phyloP scores from a whole-genome alignment of 2,888 invertebrate species.

The Microctonus hyperodae region DNA sequence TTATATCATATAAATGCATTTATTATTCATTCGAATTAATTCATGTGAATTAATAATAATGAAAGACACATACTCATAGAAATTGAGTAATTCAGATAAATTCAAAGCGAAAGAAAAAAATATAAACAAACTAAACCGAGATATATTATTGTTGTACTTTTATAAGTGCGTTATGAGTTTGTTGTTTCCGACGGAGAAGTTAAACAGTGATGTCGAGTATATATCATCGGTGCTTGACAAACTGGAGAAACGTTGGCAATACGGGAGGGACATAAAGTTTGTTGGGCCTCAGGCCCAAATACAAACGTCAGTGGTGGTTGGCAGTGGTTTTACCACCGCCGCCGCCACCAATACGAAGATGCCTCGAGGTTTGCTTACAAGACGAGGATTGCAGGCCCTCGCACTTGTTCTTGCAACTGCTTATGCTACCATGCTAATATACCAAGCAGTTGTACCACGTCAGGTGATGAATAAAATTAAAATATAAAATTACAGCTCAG shows the following conservation, averaged over 20 bases:
- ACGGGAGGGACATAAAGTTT: constrained; percentile 34
- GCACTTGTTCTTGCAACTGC: constrained; percentile 66
- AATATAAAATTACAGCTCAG: background rate
- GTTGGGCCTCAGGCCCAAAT: constrained; percentile 55
- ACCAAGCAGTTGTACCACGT: constrained; percentile 68
- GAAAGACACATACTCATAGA: background rate
- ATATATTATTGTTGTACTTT: background rate
- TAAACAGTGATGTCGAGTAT: constrained; percentile 51
- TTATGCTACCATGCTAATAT: constrained; percentile 70
- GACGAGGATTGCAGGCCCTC: constrained; percentile 62
- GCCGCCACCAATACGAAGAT: constrained; percentile 66
- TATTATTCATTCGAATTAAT: background rate
- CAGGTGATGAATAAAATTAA: constrained; percentile 62
- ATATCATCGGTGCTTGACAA: constrained; percentile 44
- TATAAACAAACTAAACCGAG: background rate
- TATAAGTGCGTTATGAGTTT: constrained; percentile 45
- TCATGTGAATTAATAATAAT: background rate
- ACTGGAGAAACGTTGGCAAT: constrained; percentile 42
- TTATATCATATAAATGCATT: too few relatives aligned
- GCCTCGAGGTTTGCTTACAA: constrained; percentile 61
- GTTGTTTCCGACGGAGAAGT: constrained; percentile 43
- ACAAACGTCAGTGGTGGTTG: constrained; percentile 68
- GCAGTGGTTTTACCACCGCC: constrained; percentile 64
- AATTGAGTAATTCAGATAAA: background rate
- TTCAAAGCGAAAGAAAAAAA: background rate